phyloP scores from a whole-genome alignment of 2,113 vertebrate genomes.

The Esox niger region DNA sequence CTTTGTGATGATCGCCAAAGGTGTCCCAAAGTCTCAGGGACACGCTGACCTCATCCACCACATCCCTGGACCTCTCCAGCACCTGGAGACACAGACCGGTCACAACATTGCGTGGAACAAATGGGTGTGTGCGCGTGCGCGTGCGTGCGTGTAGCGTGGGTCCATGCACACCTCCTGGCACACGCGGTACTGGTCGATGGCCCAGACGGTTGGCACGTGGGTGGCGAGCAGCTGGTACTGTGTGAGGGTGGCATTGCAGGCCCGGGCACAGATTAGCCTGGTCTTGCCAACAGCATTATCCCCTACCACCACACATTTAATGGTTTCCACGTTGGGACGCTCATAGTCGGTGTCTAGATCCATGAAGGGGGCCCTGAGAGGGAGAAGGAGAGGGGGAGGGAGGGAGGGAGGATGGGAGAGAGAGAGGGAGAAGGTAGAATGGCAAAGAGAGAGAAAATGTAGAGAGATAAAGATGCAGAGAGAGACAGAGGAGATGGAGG shows the following conservation, averaged over 20 bases:
- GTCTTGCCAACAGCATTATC: conserved; percentile 90
- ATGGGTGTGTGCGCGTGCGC: conserved; percentile 10
- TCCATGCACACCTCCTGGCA: conserved; percentile 81
- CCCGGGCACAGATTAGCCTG: conserved; percentile 85
- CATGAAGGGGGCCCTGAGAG: conserved; percentile 78
- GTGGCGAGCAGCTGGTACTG: conserved; percentile 91
- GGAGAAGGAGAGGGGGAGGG: background rate
- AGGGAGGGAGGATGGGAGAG: background rate
- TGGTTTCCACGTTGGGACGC: conserved; percentile 89
- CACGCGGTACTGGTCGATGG: conserved; percentile 88
- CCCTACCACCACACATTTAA: conserved; percentile 90
- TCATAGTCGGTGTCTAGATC: conserved; percentile 90
- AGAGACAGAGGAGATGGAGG: background rate
- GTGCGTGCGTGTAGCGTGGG: background rate
- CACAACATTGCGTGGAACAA: conserved; percentile 13
- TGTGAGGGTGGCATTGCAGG: conserved; percentile 88
- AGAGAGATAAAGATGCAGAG: background rate
- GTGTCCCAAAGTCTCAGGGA: conserved; percentile 84
- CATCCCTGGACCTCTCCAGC: conserved; percentile 81
- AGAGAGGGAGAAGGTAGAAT: background rate
- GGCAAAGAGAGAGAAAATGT: conserved; percentile 12
- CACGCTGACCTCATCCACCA: conserved; percentile 83
- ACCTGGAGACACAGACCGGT: conserved; percentile 62
- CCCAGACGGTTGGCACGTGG: conserved; percentile 88
- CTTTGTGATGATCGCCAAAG: conserved; percentile 86